A percentile compares a stretch with the other conserved stretches of the same genome.
These are phyloP conservation scores for Pangasius djambal DNA, from an alignment of 2,797 vertebrate genomes.

Conservation along the genomic window DNA sequence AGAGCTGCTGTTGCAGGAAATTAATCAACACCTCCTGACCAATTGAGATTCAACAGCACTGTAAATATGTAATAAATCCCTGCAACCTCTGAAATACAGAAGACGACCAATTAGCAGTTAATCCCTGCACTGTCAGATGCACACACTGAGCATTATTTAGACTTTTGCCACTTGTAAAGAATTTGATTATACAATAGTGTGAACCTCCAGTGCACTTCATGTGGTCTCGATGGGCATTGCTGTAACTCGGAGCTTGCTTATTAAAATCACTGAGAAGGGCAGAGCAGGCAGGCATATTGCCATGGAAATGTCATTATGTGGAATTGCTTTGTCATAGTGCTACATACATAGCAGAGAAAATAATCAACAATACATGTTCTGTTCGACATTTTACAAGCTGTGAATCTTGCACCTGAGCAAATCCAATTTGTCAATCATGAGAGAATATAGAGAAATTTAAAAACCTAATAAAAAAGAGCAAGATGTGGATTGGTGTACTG, in stretches of 20 bases:
- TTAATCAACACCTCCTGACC: neutral
- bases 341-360: constrained; percentile 14
- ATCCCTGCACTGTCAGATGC: constrained; percentile 5
- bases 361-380: constrained; percentile 14
- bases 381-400: constrained; percentile 9
- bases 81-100: constrained; percentile 13
- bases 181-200: constrained; percentile 30
- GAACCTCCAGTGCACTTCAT: constrained; percentile 27
- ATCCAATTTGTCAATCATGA: constrained; percentile 18
- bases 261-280: constrained; percentile 36
- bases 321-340: constrained; percentile 33
- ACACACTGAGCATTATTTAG: constrained; percentile 2
- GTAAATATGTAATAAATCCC: neutral
- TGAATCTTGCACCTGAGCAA: neutral
- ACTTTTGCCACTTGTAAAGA: constrained; percentile 37
- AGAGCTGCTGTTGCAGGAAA: neutral
- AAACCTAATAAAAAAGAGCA: neutral
- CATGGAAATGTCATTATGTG: constrained; percentile 42
- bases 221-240: constrained; percentile 9
- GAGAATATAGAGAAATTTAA: neutral
- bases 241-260: constrained; percentile 29
- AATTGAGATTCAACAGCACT: neutral
- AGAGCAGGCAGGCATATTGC: constrained; percentile 29
- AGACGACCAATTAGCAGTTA: constrained; percentile 33
- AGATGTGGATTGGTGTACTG: neutral